These are phyloP conservation scores for Thalassarche chlororhynchos DNA, from an alignment of 2,113 vertebrate genomes.

Conservation along the genomic window DNA sequence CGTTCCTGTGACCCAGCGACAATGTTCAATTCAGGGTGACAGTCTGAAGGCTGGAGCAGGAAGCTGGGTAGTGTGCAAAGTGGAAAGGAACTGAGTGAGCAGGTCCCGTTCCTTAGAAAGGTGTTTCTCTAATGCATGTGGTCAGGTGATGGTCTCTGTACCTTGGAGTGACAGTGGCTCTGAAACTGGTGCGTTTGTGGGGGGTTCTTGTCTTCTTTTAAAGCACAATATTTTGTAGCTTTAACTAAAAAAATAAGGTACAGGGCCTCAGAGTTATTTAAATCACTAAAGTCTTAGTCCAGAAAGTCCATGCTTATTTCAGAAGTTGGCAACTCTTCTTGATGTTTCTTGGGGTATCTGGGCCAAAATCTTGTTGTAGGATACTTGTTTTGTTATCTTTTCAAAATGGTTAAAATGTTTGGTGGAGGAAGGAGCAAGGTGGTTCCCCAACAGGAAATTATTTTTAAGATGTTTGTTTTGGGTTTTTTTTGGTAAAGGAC, in stretches of 20 bases:
- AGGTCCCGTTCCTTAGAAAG: neutral
- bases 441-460: neutral
- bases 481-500: neutral
- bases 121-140: neutral
- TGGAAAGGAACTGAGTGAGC: neutral
- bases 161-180: neutral
- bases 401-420: neutral
- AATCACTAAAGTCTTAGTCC: neutral
- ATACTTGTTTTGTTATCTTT: neutral
- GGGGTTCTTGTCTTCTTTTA: neutral
- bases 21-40: rapidly evolving
- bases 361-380: neutral
- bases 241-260: neutral
- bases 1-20: rapidly evolving
- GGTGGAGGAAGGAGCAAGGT: neutral
- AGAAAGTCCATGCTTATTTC: neutral
- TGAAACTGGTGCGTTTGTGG: neutral
- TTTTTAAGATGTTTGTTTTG: neutral
- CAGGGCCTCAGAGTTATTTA: neutral
- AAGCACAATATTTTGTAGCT: neutral
- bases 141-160: neutral
- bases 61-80: rapidly evolving
- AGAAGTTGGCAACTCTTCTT: neutral
- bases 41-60: neutral
- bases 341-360: neutral